A percentile compares a stretch with the other conserved stretches of the same genome.
These are phyloP conservation scores for Brachyopa scutellaris DNA, from an alignment of 2,888 invertebrate genomes.

Conservation along the genomic window DNA sequence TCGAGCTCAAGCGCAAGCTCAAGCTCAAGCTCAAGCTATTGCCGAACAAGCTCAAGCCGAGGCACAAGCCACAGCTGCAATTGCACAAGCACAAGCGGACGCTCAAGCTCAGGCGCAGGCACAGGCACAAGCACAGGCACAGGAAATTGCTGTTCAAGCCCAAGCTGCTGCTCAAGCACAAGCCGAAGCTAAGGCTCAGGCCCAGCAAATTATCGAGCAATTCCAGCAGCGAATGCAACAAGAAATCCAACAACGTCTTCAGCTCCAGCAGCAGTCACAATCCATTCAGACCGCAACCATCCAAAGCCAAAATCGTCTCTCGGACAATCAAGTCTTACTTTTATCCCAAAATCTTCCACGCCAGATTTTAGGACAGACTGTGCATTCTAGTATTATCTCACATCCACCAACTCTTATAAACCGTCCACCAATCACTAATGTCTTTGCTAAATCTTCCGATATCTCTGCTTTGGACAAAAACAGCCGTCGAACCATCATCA, in stretches of 20 bases:
- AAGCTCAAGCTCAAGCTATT: slow-evolving; percentile 55
- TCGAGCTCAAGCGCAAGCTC: slow-evolving; percentile 78
- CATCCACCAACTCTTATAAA: slow-evolving; percentile 79
- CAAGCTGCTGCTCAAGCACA: slow-evolving; percentile 80
- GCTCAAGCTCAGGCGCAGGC: slow-evolving; percentile 78
- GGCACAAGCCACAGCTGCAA: slow-evolving; percentile 73
- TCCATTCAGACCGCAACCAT: slow-evolving; percentile 79
- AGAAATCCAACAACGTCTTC: slow-evolving; percentile 76
- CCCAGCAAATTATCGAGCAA: slow-evolving; percentile 79
- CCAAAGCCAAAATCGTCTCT: slow-evolving; percentile 76
- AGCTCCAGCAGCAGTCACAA: slow-evolving; percentile 77
- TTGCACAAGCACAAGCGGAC: slow-evolving; percentile 76
- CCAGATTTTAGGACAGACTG: slow-evolving; percentile 77
- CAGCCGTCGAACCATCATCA: slow-evolving; percentile 73
- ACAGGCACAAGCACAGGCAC: slow-evolving; percentile 74
- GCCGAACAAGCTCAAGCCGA: slow-evolving; percentile 79
- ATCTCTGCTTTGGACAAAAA: slow-evolving; percentile 74
- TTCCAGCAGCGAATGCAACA: slow-evolving; percentile 80
- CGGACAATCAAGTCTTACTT: slow-evolving; percentile 76
- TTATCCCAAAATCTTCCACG: slow-evolving; percentile 76
- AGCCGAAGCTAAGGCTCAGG: slow-evolving; percentile 82
- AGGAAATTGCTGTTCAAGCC: slow-evolving; percentile 74
- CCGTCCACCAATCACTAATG: slow-evolving; percentile 74
- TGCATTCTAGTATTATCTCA: slow-evolving; percentile 79
- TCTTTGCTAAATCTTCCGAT: slow-evolving; percentile 59